Base-by-base conservation (phyloP, 2,113 vertebrate species). In the Sinocyclocheilus rhinocerous region DNA sequence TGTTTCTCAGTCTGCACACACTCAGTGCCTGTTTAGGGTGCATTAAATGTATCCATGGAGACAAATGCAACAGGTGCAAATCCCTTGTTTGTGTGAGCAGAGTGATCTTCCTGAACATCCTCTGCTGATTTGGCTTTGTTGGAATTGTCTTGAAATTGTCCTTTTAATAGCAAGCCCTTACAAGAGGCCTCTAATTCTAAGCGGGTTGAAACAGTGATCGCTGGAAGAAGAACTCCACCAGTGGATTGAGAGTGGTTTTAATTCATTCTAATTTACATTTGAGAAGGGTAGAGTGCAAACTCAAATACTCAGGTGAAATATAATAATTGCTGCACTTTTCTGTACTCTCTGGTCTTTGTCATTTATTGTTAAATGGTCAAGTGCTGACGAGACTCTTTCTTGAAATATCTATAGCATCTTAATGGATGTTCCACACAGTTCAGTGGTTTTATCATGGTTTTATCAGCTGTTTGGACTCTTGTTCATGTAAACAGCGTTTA, bases 41-140 rank as follows among this genome's bases (percentile, higher is more conserved):
- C 29, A 69, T 72, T 87, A 72, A 72, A 59, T 42, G 88, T 88
- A 76, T 85, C 83, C 86, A 85, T 89, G 79, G 83, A 45, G 82
- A 89, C 42, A 36, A 69, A 80, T 67, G 84, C 61, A 80, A 86
- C 88, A 86, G 88, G 88, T 89, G 77, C 83, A 89, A 79, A 85
- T 76, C 63, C 45, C 22, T 81, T 83, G 85, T 24, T 52, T 59
- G 61, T 69, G 45, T 55, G 78, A 76, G 75, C 48, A 29, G 52
- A 61, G 81, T 81, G 76, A 76, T 42, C 59, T 76, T 79, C 82
- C 84, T 84, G 84, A 88, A 76, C 72, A 72, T 36, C 50, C 50
- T 83, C 75, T 76, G 65, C 48, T 85, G 78, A 67, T 85, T 82
- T 80, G 57, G 24, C 24, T 48, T 63, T 61, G 78, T 5, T 63